These are phyloP conservation scores for Plectrocnemia conspersa DNA, from an alignment of 1,140 invertebrate species.

Conservation along the genomic window DNA sequence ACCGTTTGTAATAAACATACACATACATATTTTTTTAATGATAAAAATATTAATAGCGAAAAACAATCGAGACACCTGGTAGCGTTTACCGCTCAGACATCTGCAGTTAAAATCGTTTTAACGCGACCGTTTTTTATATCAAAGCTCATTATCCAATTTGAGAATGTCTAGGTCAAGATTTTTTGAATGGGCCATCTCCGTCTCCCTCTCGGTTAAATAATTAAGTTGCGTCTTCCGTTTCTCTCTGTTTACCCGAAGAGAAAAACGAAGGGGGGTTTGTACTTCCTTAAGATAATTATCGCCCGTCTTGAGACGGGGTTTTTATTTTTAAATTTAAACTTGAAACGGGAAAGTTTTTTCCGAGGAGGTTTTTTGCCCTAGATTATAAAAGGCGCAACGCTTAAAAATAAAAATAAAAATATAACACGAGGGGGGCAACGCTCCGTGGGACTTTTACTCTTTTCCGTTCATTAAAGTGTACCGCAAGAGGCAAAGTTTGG, in stretches of 20 bases:
- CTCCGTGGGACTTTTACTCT: conserved; percentile 26
- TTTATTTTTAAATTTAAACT: conserved; percentile 34
- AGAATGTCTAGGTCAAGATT: conserved; percentile 22
- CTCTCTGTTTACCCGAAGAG: conserved; percentile 4
- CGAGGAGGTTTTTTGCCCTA: conserved; percentile 26
- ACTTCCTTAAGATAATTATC: conserved; percentile 34
- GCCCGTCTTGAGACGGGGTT: conserved; percentile 7
- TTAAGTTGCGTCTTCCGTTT: conserved; percentile 19
- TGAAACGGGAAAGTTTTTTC: conserved; percentile 32
- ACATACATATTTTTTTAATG: no score
- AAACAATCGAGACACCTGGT: not conserved
- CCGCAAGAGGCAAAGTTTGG: not conserved
- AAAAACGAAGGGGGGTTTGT: no score
- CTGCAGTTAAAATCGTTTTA: not conserved
- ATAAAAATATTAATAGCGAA: not conserved
- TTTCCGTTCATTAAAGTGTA: conserved; percentile 26
- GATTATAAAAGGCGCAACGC: conserved; percentile 21
- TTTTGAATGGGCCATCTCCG: conserved; percentile 15
- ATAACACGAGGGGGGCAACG: conserved; percentile 15
- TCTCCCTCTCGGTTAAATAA: conserved; percentile 34
- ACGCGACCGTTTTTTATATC: no score
- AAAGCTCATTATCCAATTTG: not conserved
- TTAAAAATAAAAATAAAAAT: not conserved
- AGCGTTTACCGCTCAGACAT: not conserved
- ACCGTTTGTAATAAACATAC: no score